Conservation (phyloP, 2,797 vertebrate genomes). For the Apogon talboti region DNA sequence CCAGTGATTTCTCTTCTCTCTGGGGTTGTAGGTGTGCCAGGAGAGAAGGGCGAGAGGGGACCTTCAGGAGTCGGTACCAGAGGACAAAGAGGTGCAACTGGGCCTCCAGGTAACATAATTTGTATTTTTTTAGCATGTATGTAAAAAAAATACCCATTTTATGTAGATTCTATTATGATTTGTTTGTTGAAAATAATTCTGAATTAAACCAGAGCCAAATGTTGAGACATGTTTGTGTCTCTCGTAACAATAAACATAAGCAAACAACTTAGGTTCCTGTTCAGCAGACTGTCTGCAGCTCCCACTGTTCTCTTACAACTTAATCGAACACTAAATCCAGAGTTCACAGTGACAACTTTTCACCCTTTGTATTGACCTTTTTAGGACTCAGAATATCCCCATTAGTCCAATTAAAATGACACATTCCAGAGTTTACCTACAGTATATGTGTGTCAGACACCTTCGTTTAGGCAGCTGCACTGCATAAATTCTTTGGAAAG, state of each 20-base stretch:
- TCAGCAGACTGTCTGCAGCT: conserved; percentile 31
- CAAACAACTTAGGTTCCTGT: conserved; percentile 1
- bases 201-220: too few species aligned
- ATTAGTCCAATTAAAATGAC: conserved; percentile 45
- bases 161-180: too few species aligned
- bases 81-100: conserved; percentile 90
- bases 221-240: neutral
- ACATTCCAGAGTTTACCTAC: conserved; percentile 48
- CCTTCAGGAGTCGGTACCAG: conserved; percentile 83
- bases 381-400: conserved; percentile 28
- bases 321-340: conserved; percentile 10
- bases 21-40: conserved; percentile 85
- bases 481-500: conserved; percentile 53
- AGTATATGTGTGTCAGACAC: conserved; percentile 25
- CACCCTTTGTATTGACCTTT: conserved; percentile 11
- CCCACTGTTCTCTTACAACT: conserved; percentile 12
- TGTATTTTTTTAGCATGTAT: neutral
- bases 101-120: conserved; percentile 89
- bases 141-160: too few species aligned
- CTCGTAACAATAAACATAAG: conserved; percentile 13
- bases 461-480: conserved; percentile 58
- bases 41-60: conserved; percentile 97
- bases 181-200: neutral
- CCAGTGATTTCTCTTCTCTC: conserved; percentile 19
- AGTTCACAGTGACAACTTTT: conserved; percentile 13